A percentile compares a stretch with the other conserved stretches of the same genome.
These are phyloP conservation scores for Rhinoptilus africanus DNA, from an alignment of 2,113 vertebrate species.

Conservation along the genomic window DNA sequence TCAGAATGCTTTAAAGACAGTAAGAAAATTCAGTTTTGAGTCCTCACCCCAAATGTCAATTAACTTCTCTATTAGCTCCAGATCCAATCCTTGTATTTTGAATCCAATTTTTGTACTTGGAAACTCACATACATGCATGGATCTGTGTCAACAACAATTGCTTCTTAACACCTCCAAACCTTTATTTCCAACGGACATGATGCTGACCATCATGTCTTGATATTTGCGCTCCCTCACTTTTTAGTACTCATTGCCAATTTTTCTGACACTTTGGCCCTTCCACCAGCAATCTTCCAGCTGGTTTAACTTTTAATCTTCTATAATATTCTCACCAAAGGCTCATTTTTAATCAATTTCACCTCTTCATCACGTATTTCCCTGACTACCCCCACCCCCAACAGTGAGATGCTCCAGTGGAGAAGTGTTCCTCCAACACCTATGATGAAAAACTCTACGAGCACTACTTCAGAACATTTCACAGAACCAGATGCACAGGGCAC, in stretches of 20 bases:
- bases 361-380: neutral
- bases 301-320: neutral
- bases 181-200: neutral
- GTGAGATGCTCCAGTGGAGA: neutral
- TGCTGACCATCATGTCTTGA: neutral
- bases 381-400: neutral
- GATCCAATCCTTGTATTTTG: neutral
- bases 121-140: neutral
- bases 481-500: neutral
- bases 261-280: neutral
- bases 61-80: neutral
- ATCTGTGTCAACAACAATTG: neutral
- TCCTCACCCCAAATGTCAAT: accelerated
- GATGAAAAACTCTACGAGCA: neutral
- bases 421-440: neutral
- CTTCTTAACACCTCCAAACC: neutral
- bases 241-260: neutral
- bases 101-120: neutral
- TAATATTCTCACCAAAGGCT: neutral
- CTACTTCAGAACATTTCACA: neutral
- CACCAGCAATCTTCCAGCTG: neutral
- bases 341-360: neutral
- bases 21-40: neutral
- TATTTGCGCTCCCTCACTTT: neutral
- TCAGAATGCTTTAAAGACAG: neutral